Percentiles rank a stretch among this genome's conserved stretches.
These are phyloP conservation scores for Gnatocerus cornutus DNA, from an alignment of 2,888 invertebrate genomes.

Conservation along the genomic window DNA sequence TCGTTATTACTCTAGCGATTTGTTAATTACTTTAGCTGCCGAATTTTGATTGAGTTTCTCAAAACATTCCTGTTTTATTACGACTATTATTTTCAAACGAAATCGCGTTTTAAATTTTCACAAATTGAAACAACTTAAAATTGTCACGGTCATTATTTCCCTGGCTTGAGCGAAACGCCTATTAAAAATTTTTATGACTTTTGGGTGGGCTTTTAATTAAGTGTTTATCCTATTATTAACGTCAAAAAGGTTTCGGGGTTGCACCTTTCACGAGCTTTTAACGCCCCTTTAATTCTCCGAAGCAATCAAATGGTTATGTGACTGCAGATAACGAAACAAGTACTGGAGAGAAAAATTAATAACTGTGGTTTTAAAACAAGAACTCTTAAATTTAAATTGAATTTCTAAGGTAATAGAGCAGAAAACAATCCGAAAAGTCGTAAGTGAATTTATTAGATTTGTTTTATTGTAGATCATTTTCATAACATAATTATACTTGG, in stretches of 20 bases:
- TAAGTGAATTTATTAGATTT: neutral
- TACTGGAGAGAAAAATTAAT: too few species aligned
- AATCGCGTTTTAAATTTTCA: slow-evolving; percentile 4
- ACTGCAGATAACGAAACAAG: too few species aligned
- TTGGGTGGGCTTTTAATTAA: slow-evolving; percentile 18
- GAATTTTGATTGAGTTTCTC: slow-evolving; percentile 26
- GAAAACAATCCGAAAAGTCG: too few species aligned
- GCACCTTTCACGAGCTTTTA: too few species aligned
- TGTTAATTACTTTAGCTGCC: slow-evolving; percentile 10
- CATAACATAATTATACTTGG: slow-evolving; percentile 20
- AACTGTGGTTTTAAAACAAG: too few species aligned
- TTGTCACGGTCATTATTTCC: slow-evolving; percentile 11
- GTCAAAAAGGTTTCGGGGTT: too few species aligned
- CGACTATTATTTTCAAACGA: slow-evolving; percentile 18
- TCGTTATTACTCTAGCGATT: slow-evolving; percentile 7
- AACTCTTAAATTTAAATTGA: too few species aligned
- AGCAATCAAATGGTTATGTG: too few species aligned
- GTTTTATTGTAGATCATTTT: slow-evolving; percentile 6
- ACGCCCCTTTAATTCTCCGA: too few species aligned
- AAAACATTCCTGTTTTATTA: slow-evolving; percentile 11
- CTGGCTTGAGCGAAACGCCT: slow-evolving; percentile 13
- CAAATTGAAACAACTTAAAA: slow-evolving; percentile 9
- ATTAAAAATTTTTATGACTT: slow-evolving; percentile 20
- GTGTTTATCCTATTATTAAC: neutral
- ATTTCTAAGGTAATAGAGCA: too few species aligned